Evolutionary conservation across 2,113 vertebrate species (phyloP), one percentile per base, ranked within the genome.

Genomic region (Sinocyclocheilus grahami): DNA sequence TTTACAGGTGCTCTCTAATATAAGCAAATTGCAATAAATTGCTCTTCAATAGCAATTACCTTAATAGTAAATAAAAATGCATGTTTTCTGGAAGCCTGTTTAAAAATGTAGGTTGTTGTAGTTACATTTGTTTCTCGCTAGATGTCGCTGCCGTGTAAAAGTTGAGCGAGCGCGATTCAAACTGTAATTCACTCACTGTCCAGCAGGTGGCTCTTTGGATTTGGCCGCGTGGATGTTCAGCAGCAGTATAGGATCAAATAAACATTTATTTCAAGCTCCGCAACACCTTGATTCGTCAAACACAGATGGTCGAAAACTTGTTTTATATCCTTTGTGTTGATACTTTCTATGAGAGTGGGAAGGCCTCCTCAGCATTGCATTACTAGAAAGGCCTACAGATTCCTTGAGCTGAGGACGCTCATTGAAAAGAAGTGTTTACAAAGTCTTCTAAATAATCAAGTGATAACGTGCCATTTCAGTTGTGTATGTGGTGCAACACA

Each of bases 61-160:
- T 11, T 27, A 20, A 9, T 10, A 67, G 0, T 33, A 37, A 37
- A 16, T 33, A 3, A 37, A 6, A 18, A 20, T 1, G 30, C 30
- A 37, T 37, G 13, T 69, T 69, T 33, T 33, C 6, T 20, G 16
- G 5, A 55, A 55, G 5, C 2, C 51, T 9, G 4, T 53, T 53
- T 5, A 16, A 55, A 27, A 55, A 33, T 37, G 7, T 3, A 33
- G 4, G 24, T 65, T 75, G 18, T 0, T 72, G 60, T 33, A 53
- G 63, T 87, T 65, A 5, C 30, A 20, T 27, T 4, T 9, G 30
- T 33, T 13, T 4, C 14, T 82, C 90, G 83, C 74, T 78, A 90
- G 88, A 82, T 79, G 86, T n/a, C 85, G 81, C 75, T 3, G 46
- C 22, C 39, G 74, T 48, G 37, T 14, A 60, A 84, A 8, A 46